A percentile compares a stretch with the other conserved stretches of the same genome.
Evolutionary conservation across 2,113 vertebrate genomes (phyloP).

Genomic region (Cyanoderma ruficeps): DNA sequence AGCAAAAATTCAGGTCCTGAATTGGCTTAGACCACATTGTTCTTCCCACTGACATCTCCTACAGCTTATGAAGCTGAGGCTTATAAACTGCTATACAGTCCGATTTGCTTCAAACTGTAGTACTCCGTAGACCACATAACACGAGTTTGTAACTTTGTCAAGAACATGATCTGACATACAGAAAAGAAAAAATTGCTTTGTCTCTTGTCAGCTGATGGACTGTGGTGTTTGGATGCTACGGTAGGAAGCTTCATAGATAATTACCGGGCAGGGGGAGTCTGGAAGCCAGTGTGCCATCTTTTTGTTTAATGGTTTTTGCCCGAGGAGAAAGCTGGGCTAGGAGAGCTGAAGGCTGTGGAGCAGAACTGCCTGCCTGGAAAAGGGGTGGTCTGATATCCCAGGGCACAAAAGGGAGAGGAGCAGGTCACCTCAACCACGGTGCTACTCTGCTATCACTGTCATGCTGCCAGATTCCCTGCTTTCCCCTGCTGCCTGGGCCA

Average conservation of each 20-base stretch:
- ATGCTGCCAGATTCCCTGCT: neutral
- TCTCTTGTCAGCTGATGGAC: neutral
- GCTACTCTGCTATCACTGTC: neutral
- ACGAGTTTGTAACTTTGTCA: neutral
- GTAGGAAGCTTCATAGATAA: neutral
- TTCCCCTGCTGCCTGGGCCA: neutral
- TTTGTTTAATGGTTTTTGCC: neutral
- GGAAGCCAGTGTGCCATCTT: neutral
- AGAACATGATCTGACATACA: neutral
- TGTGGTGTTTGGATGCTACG: neutral
- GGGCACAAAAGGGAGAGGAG: fast-evolving
- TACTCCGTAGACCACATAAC: neutral
- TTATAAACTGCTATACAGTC: neutral
- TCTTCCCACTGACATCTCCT: neutral
- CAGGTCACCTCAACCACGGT: neutral
- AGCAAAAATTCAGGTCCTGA: neutral
- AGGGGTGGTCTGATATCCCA: neutral
- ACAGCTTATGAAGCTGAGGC: neutral
- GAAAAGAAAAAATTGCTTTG: neutral
- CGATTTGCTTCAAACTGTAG: neutral
- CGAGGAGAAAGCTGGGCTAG: neutral
- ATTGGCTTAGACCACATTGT: neutral
- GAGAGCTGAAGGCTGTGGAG: neutral
- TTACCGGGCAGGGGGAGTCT: neutral
- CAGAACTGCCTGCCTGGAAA: neutral